phyloP scores from a whole-genome alignment of 2,113 vertebrate species.

The Chionomys nivalis region DNA sequence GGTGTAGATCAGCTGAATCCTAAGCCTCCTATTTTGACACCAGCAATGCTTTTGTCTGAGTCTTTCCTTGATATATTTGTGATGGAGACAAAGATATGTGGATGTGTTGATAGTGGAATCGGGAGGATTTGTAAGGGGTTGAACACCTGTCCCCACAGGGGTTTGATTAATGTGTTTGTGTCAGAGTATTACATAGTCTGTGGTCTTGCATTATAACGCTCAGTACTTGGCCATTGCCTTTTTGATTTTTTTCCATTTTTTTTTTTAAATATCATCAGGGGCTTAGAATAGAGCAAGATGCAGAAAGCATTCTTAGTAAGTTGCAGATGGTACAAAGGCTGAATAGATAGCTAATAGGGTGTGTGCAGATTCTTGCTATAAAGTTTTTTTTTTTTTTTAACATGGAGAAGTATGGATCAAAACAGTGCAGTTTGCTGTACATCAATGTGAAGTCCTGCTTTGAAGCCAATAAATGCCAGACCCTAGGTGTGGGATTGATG shows the following conservation, averaged over 20 bases:
- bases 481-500: neutral
- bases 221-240: constrained; percentile 13
- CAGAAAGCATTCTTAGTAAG: neutral
- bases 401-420: neutral
- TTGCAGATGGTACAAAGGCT: neutral
- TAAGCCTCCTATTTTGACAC: neutral
- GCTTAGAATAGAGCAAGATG: neutral
- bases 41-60: neutral
- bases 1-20: neutral
- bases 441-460: neutral
- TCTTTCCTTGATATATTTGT: constrained; percentile 33
- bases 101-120: constrained; percentile 9
- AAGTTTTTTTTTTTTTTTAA: neutral
- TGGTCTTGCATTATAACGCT: neutral
- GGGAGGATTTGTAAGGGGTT: constrained; percentile 46
- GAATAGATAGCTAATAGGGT: neutral
- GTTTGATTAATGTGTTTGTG: neutral
- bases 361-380: neutral
- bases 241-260: neutral
- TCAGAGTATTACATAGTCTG: neutral
- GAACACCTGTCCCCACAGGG: neutral
- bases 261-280: neutral
- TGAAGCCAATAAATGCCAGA: neutral
- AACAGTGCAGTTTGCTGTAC: neutral
- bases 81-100: constrained; percentile 24